Evolutionary conservation across 2,113 vertebrate species (phyloP).

Genomic region (Pachycephala philippinensis): DNA sequence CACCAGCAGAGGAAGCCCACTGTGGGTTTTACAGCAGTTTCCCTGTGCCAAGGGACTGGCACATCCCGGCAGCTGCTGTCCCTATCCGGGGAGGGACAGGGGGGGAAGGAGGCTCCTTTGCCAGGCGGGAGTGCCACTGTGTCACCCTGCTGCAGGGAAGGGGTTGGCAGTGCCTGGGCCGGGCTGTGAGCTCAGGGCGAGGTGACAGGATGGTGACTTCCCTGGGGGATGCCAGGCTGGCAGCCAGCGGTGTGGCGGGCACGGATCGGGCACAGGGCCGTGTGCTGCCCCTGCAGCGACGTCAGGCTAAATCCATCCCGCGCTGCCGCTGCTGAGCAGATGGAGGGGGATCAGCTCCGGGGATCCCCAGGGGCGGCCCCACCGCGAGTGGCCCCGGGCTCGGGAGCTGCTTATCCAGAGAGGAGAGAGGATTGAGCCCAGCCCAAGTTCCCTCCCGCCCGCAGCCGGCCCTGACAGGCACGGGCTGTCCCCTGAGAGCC

Average conservation of each 20-base stretch:
- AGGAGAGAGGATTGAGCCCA: not conserved
- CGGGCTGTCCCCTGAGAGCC: accelerated
- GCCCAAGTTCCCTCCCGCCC: not conserved
- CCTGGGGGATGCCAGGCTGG: not conserved
- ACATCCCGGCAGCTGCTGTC: not conserved
- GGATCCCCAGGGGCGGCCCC: not conserved
- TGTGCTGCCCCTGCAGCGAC: not conserved
- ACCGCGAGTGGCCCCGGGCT: accelerated
- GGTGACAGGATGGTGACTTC: not conserved
- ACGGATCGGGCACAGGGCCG: not conserved
- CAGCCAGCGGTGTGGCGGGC: accelerated
- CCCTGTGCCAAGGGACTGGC: accelerated
- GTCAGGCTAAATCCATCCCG: not conserved
- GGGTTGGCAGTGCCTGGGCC: too few relatives aligned
- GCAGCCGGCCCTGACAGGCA: not conserved
- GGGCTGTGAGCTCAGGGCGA: not conserved
- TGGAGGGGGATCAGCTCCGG: accelerated
- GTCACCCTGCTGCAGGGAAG: not conserved
- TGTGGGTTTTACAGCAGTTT: not conserved
- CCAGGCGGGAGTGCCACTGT: not conserved
- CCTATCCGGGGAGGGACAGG: not conserved
- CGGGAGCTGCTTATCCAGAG: not conserved
- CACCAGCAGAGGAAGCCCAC: not conserved
- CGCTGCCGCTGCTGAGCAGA: not conserved
- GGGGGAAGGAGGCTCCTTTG: not conserved